Evolutionary conservation across 1,140 invertebrate genomes (phyloP).

Genomic region (Nylanderia fulva): DNA sequence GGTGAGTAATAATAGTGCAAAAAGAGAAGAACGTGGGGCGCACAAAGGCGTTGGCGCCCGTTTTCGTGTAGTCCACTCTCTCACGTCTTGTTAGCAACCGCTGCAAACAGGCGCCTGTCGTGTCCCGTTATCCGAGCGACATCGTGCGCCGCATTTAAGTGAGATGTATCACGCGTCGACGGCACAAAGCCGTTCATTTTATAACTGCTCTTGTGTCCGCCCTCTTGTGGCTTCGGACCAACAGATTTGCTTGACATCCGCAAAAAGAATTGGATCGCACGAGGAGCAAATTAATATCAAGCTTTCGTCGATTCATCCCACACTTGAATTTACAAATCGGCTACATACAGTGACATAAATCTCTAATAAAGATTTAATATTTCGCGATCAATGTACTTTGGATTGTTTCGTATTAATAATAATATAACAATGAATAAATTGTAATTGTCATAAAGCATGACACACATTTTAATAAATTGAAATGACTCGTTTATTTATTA

Average conservation of each 20-base stretch:
- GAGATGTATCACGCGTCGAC: conserved; percentile 68
- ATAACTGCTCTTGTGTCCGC: conserved; percentile 19
- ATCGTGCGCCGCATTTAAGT: conserved; percentile 54
- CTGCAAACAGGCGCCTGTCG: conserved; percentile 51
- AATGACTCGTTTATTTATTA: no score
- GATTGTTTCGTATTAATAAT: not conserved
- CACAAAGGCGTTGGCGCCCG: not conserved
- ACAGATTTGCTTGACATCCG: conserved; percentile 36
- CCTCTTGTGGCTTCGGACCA: not conserved
- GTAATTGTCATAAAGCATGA: not conserved
- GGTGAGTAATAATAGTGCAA: conserved; percentile 66
- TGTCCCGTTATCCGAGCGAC: conserved; percentile 35
- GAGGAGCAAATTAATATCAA: not conserved
- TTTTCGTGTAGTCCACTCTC: conserved; percentile 21
- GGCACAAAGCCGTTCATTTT: conserved; percentile 56
- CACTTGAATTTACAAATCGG: not conserved
- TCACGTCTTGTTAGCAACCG: conserved; percentile 38
- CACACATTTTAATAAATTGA: conserved; percentile 4
- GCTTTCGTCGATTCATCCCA: not conserved
- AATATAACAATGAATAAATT: not conserved
- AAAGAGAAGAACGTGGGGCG: conserved; percentile 25
- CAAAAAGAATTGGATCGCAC: conserved; percentile 13
- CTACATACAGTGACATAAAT: not conserved
- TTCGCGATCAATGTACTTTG: not conserved
- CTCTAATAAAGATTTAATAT: not conserved